phyloP scores from a whole-genome alignment of 2,888 invertebrate species.

The Philereme vetulata region DNA sequence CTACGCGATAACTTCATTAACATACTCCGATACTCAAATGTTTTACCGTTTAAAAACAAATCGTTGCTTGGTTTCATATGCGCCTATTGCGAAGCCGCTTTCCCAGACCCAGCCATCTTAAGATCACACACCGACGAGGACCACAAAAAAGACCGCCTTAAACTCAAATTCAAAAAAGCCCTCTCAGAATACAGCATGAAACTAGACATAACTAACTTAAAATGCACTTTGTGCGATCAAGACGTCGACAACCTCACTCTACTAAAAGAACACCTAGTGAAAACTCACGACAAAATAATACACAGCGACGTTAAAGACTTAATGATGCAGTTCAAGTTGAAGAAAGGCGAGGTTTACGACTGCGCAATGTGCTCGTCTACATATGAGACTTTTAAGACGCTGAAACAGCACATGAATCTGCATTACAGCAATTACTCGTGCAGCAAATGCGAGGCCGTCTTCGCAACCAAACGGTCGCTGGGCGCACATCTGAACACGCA shows the following conservation, averaged over 20 bases:
- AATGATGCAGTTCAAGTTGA: slow-evolving; percentile 66
- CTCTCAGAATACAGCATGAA: slow-evolving; percentile 53
- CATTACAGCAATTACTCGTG: slow-evolving; percentile 72
- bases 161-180: slow-evolving; percentile 59
- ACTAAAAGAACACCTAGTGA: slow-evolving; percentile 60
- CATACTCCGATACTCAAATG: slow-evolving; percentile 65
- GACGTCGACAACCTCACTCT: slow-evolving; percentile 52
- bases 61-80: slow-evolving; percentile 63
- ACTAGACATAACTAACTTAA: slow-evolving; percentile 69
- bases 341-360: slow-evolving; percentile 51
- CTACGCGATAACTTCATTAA: slow-evolving; percentile 63
- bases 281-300: slow-evolving; percentile 59
- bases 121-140: slow-evolving; percentile 53
- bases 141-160: slow-evolving; percentile 56
- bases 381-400: slow-evolving; percentile 70
- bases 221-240: slow-evolving; percentile 60
- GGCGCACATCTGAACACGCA: slow-evolving; percentile 62
- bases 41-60: slow-evolving; percentile 65
- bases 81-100: slow-evolving; percentile 61
- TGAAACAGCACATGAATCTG: slow-evolving; percentile 71
- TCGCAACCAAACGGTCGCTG: slow-evolving; percentile 68
- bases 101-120: slow-evolving; percentile 64
- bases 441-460: slow-evolving; percentile 64
- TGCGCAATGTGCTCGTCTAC: slow-evolving; percentile 65
- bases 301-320: slow-evolving; percentile 66